A percentile compares a stretch with the other conserved stretches of the same genome.
Conservation (phyloP, 1,140 invertebrate genomes). For the Eulimnadia texana region DNA sequence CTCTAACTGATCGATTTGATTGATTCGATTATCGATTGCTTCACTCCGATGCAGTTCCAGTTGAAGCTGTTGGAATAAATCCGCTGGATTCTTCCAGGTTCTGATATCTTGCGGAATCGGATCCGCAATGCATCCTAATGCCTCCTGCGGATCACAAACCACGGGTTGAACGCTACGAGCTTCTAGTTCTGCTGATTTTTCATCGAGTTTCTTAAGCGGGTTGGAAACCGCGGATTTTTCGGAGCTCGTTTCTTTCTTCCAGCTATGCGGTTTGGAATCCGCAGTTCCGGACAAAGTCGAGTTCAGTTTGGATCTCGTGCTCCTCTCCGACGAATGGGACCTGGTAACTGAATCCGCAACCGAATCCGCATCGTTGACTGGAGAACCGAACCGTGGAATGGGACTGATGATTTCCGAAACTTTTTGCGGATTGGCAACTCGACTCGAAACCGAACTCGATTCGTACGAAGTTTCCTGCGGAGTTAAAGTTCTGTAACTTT, state of each 20-base stretch:
- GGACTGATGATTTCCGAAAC: conserved; percentile 3
- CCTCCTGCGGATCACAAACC: no score
- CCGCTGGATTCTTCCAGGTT: neutral
- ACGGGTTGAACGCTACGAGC: no score
- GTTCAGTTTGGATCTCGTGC: neutral
- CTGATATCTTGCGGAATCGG: no score
- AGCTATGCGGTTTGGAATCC: no score
- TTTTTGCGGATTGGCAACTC: neutral
- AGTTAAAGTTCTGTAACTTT: neutral
- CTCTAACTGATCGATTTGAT: neutral
- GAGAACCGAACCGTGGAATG: conserved; percentile 5
- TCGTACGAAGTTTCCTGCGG: conserved; percentile 6
- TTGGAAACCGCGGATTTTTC: no score
- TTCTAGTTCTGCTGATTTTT: no score
- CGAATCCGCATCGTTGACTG: neutral
- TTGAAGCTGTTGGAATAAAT: neutral
- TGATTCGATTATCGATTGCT: neutral
- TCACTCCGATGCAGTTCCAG: conserved; percentile 1
- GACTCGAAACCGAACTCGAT: neutral
- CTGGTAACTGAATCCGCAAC: neutral
- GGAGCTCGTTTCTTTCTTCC: no score
- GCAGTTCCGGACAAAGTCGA: neutral
- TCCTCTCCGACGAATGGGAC: neutral
- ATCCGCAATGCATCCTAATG: no score
- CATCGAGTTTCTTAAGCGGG: no score